These are phyloP conservation scores for Sparidentex hasta DNA, from an alignment of 2,797 vertebrate species.

Conservation along the genomic window DNA sequence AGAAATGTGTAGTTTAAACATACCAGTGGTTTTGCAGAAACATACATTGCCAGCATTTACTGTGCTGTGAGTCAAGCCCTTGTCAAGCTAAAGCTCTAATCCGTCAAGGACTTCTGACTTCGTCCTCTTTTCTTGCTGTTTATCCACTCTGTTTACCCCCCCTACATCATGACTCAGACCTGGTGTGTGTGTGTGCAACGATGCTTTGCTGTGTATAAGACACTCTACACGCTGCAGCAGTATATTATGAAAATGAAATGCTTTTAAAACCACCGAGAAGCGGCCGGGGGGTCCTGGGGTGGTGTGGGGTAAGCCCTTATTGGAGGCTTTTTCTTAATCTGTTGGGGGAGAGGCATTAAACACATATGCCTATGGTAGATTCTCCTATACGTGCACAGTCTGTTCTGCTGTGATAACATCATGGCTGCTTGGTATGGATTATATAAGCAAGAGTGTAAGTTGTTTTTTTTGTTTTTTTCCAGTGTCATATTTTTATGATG, in stretches of 20 bases:
- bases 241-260: slow-evolving; percentile 55
- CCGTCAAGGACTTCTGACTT: slow-evolving; percentile 53
- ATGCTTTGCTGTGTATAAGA: slow-evolving; percentile 30
- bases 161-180: slow-evolving; percentile 62
- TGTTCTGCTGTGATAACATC: slow-evolving; percentile 60
- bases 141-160: slow-evolving; percentile 20
- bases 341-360: slow-evolving; percentile 46
- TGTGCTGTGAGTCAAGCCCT: slow-evolving; percentile 11
- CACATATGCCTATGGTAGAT: slow-evolving; percentile 30
- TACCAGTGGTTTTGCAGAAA: no score
- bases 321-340: slow-evolving; percentile 59
- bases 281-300: slow-evolving; percentile 35
- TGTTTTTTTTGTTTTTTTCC: no score
- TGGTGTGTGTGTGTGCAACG: slow-evolving; percentile 21
- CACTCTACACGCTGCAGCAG: slow-evolving; percentile 10
- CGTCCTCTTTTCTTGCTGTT: slow-evolving; percentile 28
- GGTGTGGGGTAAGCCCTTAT: slow-evolving; percentile 53
- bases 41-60: no score
- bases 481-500: slow-evolving; percentile 59
- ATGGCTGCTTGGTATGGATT: slow-evolving; percentile 57
- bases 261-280: slow-evolving; percentile 43
- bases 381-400: slow-evolving; percentile 43
- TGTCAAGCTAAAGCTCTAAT: slow-evolving; percentile 47
- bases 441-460: slow-evolving; percentile 43
- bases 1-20: no score